Percentiles rank a stretch among this genome's conserved stretches.
Evolutionary conservation across 2,113 vertebrate genomes (phyloP).

Genomic region (Perca schrenkii): DNA sequence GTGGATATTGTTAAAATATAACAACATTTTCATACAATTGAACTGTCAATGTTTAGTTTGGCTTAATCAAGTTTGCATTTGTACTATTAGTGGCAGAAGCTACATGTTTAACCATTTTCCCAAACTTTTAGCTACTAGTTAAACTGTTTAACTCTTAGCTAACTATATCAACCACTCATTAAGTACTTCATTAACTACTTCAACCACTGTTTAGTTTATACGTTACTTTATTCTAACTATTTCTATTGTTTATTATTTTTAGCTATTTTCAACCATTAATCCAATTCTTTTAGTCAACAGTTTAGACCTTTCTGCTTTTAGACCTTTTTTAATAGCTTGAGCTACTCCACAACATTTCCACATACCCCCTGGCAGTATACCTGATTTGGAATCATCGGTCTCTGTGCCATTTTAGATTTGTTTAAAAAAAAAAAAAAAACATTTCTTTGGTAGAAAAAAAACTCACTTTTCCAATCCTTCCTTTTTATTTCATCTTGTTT

Average conservation of each 20-base stretch:
- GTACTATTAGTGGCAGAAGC: background rate
- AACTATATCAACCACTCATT: background rate
- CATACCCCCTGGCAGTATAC: background rate
- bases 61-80: background rate
- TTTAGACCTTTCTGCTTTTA: background rate
- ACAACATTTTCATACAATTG: background rate
- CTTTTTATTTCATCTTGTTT: background rate
- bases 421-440: background rate
- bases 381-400: background rate
- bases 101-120: background rate
- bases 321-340: too few relatives aligned
- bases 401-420: background rate
- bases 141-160: too few relatives aligned
- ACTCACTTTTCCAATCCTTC: background rate
- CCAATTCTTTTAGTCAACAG: background rate
- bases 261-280: background rate
- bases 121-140: background rate
- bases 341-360: background rate
- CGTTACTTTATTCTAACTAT: background rate
- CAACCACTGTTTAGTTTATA: background rate
- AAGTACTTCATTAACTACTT: background rate
- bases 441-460: background rate
- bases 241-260: background rate
- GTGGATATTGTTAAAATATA: background rate
- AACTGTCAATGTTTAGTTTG: background rate